A percentile compares a stretch with the other conserved stretches of the same genome.
Conservation (phyloP, 2,113 vertebrate species). For the Petrocephalus zakoni region DNA sequence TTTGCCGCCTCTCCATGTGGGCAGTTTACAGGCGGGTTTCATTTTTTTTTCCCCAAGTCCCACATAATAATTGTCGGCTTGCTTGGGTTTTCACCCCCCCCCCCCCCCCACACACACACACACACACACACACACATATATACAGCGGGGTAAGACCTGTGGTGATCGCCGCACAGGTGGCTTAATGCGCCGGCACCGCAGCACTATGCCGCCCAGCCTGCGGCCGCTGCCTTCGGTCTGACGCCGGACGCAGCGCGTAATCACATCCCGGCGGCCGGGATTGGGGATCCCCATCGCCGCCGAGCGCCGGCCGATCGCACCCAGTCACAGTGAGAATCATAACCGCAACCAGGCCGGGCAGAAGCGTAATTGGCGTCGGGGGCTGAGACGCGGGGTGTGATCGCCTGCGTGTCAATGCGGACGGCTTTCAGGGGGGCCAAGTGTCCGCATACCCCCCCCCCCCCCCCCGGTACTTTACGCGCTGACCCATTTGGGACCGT, state of each 20-base stretch:
- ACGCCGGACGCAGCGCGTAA: background rate
- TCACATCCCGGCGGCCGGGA: background rate
- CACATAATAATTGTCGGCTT: background rate
- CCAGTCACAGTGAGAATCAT: background rate
- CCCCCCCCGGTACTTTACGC: background rate
- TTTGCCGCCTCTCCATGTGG: background rate
- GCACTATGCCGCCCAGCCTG: background rate
- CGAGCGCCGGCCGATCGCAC: background rate
- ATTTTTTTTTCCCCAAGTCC: background rate
- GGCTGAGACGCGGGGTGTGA: background rate
- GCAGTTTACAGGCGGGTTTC: background rate
- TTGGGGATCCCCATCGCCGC: background rate
- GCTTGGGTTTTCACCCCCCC: background rate
- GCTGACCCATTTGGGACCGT: conserved; percentile 20
- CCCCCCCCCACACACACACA: too few relatives aligned
- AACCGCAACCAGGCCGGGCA: background rate
- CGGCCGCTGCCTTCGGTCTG: background rate
- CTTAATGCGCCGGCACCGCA: background rate
- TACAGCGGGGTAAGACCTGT: background rate
- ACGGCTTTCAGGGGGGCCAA: background rate
- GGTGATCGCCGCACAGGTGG: background rate
- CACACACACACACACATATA: too few relatives aligned
- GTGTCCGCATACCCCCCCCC: background rate
- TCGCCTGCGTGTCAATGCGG: background rate
- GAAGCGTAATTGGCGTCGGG: background rate